Evolutionary conservation across 53 echinoderm and acorn worm genomes (phyloP), one percentile per base, ranked within the genome.

Genomic region (Actinopyga echinites): DNA sequence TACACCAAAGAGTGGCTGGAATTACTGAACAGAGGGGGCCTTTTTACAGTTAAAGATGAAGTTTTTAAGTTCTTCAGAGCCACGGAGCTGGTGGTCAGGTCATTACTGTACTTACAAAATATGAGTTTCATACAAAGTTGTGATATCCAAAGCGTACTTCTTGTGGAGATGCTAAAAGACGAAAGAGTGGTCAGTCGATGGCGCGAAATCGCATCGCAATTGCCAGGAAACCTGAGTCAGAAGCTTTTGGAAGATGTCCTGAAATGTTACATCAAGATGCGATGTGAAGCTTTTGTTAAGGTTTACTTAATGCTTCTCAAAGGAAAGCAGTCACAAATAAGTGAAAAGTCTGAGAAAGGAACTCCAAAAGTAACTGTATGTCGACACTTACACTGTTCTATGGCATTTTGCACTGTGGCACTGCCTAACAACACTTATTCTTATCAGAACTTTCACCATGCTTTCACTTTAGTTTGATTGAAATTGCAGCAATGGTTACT

Each of bases 211-310:
- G 37, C 7, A 37, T 7, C 37, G 7, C 37, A 37, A 7, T 7
- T 37, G 37, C 4, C 19, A 17, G 59, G 8, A 58, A n/a, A 58
- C 10, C 8, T 58, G 10, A 58, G 19, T 58, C 59, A 58, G 59
- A 58, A 66, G 9, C 67, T 66, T 34, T 66, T 66, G 0, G 29
- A 66, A 8, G 67, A 66, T 66, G 6, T 66, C 9, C 35, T 34
- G 22, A 66, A 66, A 31, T 22, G 67, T 34, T 66, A 31, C 67
- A 66, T 66, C 8, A 66, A 66, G 35, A 66, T 66, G 67, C 42
- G 42, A 0, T 73, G 74, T 38, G 74, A 73, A 11, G 74, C 74
- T 12, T 73, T 73, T n/a, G n/a, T 73, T 21, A 73, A 73, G 38
- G 45, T 45, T 43, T 73, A 37, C 0, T 20, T 73, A 8, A 73